Evolutionary conservation across 2,888 invertebrate species (phyloP).

Genomic region (Agrochola circellaris): DNA sequence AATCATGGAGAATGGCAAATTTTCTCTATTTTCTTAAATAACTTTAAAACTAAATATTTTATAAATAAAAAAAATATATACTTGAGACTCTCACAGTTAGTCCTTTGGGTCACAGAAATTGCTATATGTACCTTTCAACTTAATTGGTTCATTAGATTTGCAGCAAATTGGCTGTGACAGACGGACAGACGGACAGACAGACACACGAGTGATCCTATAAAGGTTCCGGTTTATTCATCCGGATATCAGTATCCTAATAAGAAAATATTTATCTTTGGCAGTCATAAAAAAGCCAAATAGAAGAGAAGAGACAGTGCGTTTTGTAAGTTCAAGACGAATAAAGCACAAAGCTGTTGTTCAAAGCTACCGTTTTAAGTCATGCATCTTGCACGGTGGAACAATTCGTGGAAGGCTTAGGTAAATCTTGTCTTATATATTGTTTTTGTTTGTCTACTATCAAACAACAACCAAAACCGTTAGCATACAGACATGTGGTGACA

Average conservation of each 20-base stretch:
- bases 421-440: neutral
- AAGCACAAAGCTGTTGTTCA: neutral
- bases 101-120: too few species aligned
- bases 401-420: neutral
- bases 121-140: too few species aligned
- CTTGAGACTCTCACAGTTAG: too few species aligned
- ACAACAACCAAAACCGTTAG: constrained; percentile 7
- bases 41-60: too few species aligned
- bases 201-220: too few species aligned
- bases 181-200: too few species aligned
- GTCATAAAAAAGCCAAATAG: neutral
- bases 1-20: too few species aligned
- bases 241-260: neutral
- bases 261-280: neutral
- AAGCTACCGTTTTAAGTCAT: neutral
- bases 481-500: constrained; percentile 3
- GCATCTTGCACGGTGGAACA: neutral
- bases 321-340: neutral
- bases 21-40: too few species aligned
- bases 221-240: too few species aligned
- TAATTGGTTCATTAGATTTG: too few species aligned
- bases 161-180: too few species aligned
- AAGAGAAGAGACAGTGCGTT: neutral
- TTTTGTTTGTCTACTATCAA: constrained; percentile 7
- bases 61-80: too few species aligned